Evolutionary conservation across 1,140 invertebrate species (phyloP), one percentile per base, ranked within the genome.

Genomic region (Aphaenogaster rudis): DNA sequence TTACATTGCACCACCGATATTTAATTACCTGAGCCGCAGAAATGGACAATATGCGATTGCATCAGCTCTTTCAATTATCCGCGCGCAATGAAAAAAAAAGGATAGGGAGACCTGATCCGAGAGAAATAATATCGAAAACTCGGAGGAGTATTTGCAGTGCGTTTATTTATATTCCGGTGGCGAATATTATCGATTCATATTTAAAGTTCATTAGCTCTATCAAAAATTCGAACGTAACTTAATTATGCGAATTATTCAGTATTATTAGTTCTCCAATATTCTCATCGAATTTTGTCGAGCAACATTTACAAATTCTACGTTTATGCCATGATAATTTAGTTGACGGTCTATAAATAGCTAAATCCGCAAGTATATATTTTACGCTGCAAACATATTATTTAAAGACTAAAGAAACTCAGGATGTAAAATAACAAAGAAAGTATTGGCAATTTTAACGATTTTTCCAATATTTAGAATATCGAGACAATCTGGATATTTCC

Each of bases 1-100:
- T 84, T 84, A 76, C 42, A 63, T 33, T n/a, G 36, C 63, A 69
- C 45, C 61, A 64, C 13, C 54, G 42, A 74, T 61, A 84, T 84
- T 76, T 61, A 48, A 84, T 76, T 84, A 84, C 15, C 28, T 36
- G 6, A 50, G 45, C n/a, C 42, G 13, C 54, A 13, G 28, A 76
- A 63, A 76, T 63, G n/a, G 54, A 84, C 69, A 63, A 76, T 84
- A 61, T 28, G 28, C 36, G 33, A 64, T 66, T 39, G 61, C 15
- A 45, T 72, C 36, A 81, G 33, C 48, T 76, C 5, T 74, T 59
- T 61, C 54, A 69, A 17, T 66, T 59, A 48, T 1, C 39, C 36
- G 21, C 13, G 28, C 15, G 17, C 13, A 48, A 28, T 57, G 7
- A 33, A 13, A 52, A 64, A 61, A 61, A 45, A 48, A n/a, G 21